A percentile compares a stretch with the other conserved stretches of the same genome.
phyloP scores from a whole-genome alignment of 64 coral and sea anemone genomes.

The Porites australiensis region DNA sequence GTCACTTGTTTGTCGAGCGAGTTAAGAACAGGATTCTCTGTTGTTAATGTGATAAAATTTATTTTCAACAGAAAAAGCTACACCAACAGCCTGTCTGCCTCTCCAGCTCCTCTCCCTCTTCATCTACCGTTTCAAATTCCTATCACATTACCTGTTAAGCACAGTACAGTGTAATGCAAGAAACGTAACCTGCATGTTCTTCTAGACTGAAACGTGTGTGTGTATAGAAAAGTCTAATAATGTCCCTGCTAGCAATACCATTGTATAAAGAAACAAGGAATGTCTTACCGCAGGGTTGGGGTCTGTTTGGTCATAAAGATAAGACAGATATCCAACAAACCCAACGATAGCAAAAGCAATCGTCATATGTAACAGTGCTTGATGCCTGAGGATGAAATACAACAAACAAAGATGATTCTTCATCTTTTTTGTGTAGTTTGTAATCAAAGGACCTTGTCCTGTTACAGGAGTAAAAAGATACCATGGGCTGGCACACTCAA shows the following conservation, averaged over 20 bases:
- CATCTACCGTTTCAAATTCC: too few species aligned
- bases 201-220: neutral
- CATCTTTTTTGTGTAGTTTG: neutral
- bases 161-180: too few species aligned
- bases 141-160: too few species aligned
- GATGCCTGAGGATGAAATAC: slow-evolving; percentile 46
- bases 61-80: too few species aligned
- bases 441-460: neutral
- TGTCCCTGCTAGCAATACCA: neutral
- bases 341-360: slow-evolving; percentile 79
- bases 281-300: slow-evolving; percentile 82
- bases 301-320: slow-evolving; percentile 86
- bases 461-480: too few species aligned
- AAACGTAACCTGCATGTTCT: too few species aligned
- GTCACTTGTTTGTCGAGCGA: too few species aligned
- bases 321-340: slow-evolving; percentile 69
- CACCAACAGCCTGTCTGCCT: too few species aligned
- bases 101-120: too few species aligned
- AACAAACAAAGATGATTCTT: neutral
- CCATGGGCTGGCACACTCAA: too few species aligned
- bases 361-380: slow-evolving; percentile 70
- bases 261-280: neutral
- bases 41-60: too few species aligned
- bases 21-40: too few species aligned
- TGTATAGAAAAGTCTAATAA: neutral